Base-by-base conservation (phyloP, 2,113 vertebrate species). In the Butastur rufipennis region DNA sequence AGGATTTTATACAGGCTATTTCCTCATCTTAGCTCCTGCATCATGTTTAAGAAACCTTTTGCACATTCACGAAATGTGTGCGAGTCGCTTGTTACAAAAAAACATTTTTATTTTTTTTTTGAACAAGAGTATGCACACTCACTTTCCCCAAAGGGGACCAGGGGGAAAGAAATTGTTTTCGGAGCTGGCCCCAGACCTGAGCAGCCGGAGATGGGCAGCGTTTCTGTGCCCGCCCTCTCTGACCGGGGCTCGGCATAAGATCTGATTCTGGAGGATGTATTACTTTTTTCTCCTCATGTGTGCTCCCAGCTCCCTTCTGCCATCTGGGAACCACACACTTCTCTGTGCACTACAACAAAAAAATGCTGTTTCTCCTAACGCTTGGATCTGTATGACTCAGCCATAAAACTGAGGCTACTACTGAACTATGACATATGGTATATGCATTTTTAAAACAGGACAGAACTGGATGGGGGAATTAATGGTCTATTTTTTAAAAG, bases 1-100 rank as follows among this genome's bases (percentile, higher is more conserved):
- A 40, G 50, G 58, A 48, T 95, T 95, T 95, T 84, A 25, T 47
- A 36, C 65, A 82, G 89, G 91, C 91, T 86, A 16, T 88, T 96
- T 86, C 78, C 70, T 93, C 23, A 14, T 61, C 29, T 86, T 34
- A 63, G 25, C 20, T 86, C 48, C 27, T 68, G 31, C 22, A 50
- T 32, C 43, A 23, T 16, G 11, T 47, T 79, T 66, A 40, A 81
- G 66, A 62, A 63, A 31, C 63, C 6, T 88, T 95, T 82, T 67
- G 23, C 42, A 80, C 22, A 8, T 55, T 52, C 23, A 20, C 26
- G 59, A 80, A 73, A 83, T 36, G 7, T 14, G 22, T 32, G 38
- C 27, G 48, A 85, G 38, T 22, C 3, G 1, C 29, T 65, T 80
- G 15, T 36, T 77, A 82, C 42, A 26, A 27, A 73, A 36, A 72